A percentile compares a stretch with the other conserved stretches of the same genome.
Evolutionary conservation across 1,140 invertebrate species (phyloP).

Genomic region (Trichomalopsis sarcophagae): DNA sequence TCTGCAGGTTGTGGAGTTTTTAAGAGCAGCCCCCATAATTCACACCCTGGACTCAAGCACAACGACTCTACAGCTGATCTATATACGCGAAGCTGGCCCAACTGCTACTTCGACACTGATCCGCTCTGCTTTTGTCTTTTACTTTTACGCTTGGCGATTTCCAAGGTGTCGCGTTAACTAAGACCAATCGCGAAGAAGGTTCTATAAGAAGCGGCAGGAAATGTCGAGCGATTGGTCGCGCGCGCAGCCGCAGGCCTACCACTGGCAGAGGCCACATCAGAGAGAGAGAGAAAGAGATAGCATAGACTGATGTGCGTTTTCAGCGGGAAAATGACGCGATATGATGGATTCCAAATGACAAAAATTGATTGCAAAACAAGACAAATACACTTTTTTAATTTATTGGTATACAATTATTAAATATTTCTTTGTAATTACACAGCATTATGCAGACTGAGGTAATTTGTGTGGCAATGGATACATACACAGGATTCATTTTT

Average conservation of each 20-base stretch:
- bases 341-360: too few relatives aligned
- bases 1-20: constrained; percentile 55
- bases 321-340: too few relatives aligned
- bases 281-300: too few relatives aligned
- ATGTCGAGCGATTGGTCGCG: neutral
- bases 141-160: constrained; percentile 14
- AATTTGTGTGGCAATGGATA: neutral
- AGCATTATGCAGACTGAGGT: neutral
- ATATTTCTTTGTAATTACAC: neutral
- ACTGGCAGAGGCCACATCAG: too few relatives aligned
- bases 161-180: neutral
- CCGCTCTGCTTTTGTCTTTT: constrained; percentile 6
- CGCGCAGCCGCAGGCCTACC: too few relatives aligned
- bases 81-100: neutral
- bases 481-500: neutral
- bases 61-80: neutral
- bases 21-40: constrained; percentile 55
- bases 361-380: too few relatives aligned
- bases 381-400: too few relatives aligned
- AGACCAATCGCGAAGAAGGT: neutral
- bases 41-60: neutral
- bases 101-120: constrained; percentile 4
- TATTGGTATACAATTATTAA: neutral
- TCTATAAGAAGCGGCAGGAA: neutral
- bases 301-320: too few relatives aligned